phyloP scores from a whole-genome alignment of 2,113 vertebrate species.

The Blennius ocellaris region DNA sequence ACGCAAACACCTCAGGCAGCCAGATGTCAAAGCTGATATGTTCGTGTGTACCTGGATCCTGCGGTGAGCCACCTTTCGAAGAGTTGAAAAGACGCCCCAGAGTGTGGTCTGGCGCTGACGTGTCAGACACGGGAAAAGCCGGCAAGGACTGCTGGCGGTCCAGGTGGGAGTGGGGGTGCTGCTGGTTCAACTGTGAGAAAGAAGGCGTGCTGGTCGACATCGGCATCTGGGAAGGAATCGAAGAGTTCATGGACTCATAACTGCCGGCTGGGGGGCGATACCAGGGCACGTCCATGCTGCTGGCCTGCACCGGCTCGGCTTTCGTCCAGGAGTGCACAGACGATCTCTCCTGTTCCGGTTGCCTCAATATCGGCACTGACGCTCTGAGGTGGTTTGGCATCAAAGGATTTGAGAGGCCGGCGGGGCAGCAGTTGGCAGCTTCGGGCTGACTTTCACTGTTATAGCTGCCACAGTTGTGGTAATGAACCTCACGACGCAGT shows the following conservation, averaged over 20 bases:
- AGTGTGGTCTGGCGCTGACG: constrained; percentile 42
- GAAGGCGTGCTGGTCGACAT: constrained; percentile 55
- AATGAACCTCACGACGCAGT: constrained; percentile 87
- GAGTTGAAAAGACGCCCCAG: constrained; percentile 12
- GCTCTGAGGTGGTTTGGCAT: not conserved
- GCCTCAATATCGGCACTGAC: constrained; percentile 51
- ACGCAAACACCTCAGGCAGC: not conserved
- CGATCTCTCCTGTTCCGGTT: constrained; percentile 55
- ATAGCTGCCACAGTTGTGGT: constrained; percentile 86
- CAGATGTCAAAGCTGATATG: not conserved
- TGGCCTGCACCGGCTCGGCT: constrained; percentile 42
- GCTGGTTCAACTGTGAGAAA: constrained; percentile 40
- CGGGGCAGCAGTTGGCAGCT: not conserved
- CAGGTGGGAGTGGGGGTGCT: constrained; percentile 39
- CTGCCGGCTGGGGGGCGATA: not conserved
- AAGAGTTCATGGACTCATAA: constrained; percentile 32
- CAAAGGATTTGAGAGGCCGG: not conserved
- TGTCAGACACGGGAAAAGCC: constrained; percentile 63
- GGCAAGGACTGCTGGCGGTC: constrained; percentile 72
- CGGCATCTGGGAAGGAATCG: constrained; percentile 5
- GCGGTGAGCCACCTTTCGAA: constrained; percentile 22
- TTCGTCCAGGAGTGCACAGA: constrained; percentile 77
- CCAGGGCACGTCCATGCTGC: constrained; percentile 34
- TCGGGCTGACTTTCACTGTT: constrained; percentile 70
- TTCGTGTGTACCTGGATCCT: constrained; percentile 64